Percentiles rank a stretch among this genome's conserved stretches.
Evolutionary conservation across 2,888 invertebrate genomes (phyloP).

Genomic region (Lapara coniferarum): DNA sequence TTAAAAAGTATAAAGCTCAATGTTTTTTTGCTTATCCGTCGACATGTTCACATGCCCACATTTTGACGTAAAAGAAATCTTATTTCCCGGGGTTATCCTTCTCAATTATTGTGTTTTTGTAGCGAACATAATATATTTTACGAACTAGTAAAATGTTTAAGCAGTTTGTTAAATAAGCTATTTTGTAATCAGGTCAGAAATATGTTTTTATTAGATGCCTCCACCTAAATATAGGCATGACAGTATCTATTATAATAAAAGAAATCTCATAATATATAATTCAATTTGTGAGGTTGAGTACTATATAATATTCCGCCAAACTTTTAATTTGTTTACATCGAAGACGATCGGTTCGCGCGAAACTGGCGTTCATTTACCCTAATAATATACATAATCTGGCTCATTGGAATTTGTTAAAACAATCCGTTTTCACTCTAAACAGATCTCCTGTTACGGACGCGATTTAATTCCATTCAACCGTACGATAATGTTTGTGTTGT

Average conservation of each 20-base stretch:
- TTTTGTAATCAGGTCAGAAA: neutral
- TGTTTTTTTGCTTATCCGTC: constrained; percentile 1
- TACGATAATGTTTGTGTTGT: constrained; percentile 13
- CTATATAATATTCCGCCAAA: neutral
- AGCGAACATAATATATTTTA: neutral
- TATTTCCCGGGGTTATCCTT: neutral
- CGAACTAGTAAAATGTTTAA: neutral
- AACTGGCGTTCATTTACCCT: neutral
- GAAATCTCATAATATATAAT: too few relatives aligned
- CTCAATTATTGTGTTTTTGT: constrained; percentile 3
- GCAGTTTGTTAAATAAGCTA: neutral
- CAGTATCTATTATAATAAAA: too few relatives aligned
- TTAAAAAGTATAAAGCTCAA: too few relatives aligned
- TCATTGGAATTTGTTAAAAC: constrained; percentile 7
- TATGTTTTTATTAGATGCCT: too few relatives aligned
- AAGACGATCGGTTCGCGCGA: neutral
- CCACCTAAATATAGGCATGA: too few relatives aligned
- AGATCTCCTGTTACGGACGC: neutral
- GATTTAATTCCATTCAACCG: constrained; percentile 15
- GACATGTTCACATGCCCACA: neutral
- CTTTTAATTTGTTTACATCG: neutral
- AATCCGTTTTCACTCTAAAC: constrained; percentile 7
- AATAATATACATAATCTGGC: constrained; percentile 4
- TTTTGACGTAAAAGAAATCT: constrained; percentile 9
- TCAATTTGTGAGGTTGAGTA: neutral